Evolutionary conservation across 2,113 vertebrate genomes (phyloP).

Genomic region (Sinocyclocheilus anophthalmus): DNA sequence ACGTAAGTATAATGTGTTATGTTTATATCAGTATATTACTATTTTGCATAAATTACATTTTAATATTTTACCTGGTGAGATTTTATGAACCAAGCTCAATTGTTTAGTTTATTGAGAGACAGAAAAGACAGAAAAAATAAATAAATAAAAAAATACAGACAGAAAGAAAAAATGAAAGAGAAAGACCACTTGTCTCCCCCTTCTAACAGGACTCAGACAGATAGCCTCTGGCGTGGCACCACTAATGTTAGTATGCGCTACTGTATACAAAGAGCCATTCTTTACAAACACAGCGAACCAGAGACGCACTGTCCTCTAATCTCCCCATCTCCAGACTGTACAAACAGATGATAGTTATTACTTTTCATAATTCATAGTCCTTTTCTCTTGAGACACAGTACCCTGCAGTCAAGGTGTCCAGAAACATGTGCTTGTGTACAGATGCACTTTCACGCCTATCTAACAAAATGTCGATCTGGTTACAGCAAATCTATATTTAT

Average conservation of each 20-base stretch:
- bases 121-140: background rate
- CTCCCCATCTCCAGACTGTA: slow-evolving; percentile 53
- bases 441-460: slow-evolving; percentile 19
- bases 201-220: slow-evolving; percentile 41
- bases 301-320: slow-evolving; percentile 45
- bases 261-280: slow-evolving; percentile 51
- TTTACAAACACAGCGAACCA: slow-evolving; percentile 44
- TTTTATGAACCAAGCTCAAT: background rate
- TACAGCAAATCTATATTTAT: slow-evolving; percentile 22
- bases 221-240: slow-evolving; percentile 54
- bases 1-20: background rate
- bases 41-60: background rate
- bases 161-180: background rate
- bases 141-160: background rate
- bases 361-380: slow-evolving; percentile 45
- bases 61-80: background rate
- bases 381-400: slow-evolving; percentile 8
- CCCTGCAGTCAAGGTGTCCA: slow-evolving; percentile 13
- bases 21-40: background rate
- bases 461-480: background rate
- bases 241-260: slow-evolving; percentile 50
- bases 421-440: slow-evolving; percentile 32
- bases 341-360: slow-evolving; percentile 51
- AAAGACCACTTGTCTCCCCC: background rate
- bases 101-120: background rate